A percentile compares a stretch with the other conserved stretches of the same genome.
phyloP scores from a whole-genome alignment of 2,797 vertebrate genomes.

The Anableps anableps region DNA sequence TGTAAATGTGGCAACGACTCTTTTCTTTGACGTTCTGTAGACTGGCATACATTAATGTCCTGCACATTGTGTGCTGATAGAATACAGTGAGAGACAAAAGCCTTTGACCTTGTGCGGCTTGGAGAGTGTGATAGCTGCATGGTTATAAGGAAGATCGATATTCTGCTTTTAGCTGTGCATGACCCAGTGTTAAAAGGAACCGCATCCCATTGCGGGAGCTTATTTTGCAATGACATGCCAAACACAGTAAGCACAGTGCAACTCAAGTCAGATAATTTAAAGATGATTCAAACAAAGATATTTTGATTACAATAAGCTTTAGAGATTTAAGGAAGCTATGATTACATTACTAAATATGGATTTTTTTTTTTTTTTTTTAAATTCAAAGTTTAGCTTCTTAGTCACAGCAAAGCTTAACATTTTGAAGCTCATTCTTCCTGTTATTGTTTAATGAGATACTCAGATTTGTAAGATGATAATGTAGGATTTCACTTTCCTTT shows the following conservation, averaged over 20 bases:
- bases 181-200: conserved; percentile 59
- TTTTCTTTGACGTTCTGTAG: conserved; percentile 45
- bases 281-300: conserved; percentile 33
- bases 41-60: conserved; percentile 42
- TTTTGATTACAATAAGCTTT: conserved; percentile 17
- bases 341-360: not conserved
- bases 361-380: conserved; percentile 11
- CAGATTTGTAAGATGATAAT: not conserved
- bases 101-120: conserved; percentile 74
- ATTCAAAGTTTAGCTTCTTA: conserved; percentile 20
- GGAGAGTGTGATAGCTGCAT: conserved; percentile 59
- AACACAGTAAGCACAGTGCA: conserved; percentile 16
- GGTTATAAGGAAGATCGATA: conserved; percentile 74
- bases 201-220: conserved; percentile 18
- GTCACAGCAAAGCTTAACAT: not conserved
- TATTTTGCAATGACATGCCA: conserved; percentile 32
- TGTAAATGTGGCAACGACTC: conserved; percentile 56
- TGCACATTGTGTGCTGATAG: conserved; percentile 48
- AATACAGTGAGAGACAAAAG: conserved; percentile 49
- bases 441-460: not conserved
- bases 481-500: not conserved
- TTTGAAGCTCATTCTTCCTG: not conserved
- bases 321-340: not conserved
- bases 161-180: conserved; percentile 66
- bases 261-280: conserved; percentile 18